Percentiles rank a stretch among this genome's conserved stretches.
phyloP scores from a whole-genome alignment of 2,113 vertebrate species.

The Perca fluviatilis region DNA sequence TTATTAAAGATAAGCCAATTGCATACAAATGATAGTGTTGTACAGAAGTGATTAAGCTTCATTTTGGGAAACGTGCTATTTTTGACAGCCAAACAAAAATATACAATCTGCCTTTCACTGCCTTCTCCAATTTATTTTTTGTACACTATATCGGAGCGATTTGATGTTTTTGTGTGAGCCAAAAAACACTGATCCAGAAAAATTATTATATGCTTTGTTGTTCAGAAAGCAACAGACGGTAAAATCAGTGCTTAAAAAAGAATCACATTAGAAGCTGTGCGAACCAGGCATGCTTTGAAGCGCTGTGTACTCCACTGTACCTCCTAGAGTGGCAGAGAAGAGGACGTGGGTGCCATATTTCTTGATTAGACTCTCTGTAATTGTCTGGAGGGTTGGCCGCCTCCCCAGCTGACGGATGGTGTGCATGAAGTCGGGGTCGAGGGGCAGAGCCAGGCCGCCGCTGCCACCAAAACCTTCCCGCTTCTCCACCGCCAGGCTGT shows the following conservation, averaged over 20 bases:
- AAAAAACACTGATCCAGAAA: conserved; percentile 56
- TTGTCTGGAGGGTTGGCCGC: conserved; percentile 83
- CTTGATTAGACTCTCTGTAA: conserved; percentile 87
- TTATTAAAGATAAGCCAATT: conserved; percentile 4
- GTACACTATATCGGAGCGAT: conserved; percentile 21
- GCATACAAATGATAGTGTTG: conserved; percentile 16
- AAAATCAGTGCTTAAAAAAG: conserved; percentile 34
- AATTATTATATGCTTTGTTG: conserved; percentile 64
- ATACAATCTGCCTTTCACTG: conserved; percentile 33
- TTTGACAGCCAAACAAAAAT: conserved; percentile 44
- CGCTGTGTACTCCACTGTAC: conserved; percentile 67
- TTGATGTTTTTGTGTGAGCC: conserved; percentile 30
- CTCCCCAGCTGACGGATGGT: conserved; percentile 85
- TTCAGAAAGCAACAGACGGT: conserved; percentile 55
- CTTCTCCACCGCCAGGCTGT: conserved; percentile 86
- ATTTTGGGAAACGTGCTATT: conserved; percentile 2
- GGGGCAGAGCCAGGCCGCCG: conserved; percentile 78
- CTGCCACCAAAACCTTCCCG: conserved; percentile 69
- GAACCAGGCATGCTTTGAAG: conserved; percentile 58
- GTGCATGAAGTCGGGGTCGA: conserved; percentile 86
- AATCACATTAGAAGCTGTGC: conserved; percentile 43
- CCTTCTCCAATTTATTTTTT: conserved; percentile 31
- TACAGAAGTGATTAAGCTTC: conserved; percentile 12
- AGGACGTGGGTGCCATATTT: conserved; percentile 88
- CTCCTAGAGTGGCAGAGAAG: conserved; percentile 86